A percentile compares a stretch with the other conserved stretches of the same genome.
Evolutionary conservation across 2,113 vertebrate species (phyloP).

Genomic region (Smithornis capensis): DNA sequence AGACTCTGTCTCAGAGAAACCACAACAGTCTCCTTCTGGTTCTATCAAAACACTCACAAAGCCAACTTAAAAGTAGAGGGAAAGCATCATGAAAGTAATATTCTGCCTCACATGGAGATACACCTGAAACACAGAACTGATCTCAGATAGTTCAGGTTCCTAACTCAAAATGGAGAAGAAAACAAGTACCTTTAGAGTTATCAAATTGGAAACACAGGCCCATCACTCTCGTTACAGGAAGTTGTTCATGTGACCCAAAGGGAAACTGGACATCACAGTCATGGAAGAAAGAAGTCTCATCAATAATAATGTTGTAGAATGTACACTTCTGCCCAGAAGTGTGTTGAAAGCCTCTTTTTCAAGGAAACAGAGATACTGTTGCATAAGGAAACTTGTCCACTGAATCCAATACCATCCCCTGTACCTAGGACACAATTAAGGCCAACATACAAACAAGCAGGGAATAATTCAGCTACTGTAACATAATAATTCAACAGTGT

Average conservation of each 20-base stretch:
- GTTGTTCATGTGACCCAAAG: not conserved
- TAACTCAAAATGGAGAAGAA: not conserved
- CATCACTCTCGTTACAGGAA: rapidly evolving
- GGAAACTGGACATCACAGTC: not conserved
- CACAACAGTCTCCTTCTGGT: rapidly evolving
- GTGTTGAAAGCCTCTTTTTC: not conserved
- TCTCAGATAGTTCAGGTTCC: not conserved
- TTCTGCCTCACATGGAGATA: not conserved
- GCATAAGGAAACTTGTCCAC: not conserved
- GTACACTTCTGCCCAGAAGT: not conserved
- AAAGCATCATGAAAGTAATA: not conserved
- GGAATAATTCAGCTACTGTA: not conserved
- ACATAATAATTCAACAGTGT: too few species aligned
- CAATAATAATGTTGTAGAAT: not conserved
- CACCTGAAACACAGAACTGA: not conserved
- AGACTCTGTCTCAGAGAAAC: not conserved
- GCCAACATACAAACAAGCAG: not conserved
- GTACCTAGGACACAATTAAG: not conserved
- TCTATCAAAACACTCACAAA: not conserved
- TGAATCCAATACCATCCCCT: not conserved
- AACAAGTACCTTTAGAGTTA: not conserved
- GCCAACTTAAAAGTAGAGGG: not conserved
- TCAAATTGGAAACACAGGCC: not conserved
- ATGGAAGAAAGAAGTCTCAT: not conserved
- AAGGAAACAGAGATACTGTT: not conserved